Evolutionary conservation across 2,113 vertebrate genomes (phyloP).

Genomic region (Tupaia chinensis): DNA sequence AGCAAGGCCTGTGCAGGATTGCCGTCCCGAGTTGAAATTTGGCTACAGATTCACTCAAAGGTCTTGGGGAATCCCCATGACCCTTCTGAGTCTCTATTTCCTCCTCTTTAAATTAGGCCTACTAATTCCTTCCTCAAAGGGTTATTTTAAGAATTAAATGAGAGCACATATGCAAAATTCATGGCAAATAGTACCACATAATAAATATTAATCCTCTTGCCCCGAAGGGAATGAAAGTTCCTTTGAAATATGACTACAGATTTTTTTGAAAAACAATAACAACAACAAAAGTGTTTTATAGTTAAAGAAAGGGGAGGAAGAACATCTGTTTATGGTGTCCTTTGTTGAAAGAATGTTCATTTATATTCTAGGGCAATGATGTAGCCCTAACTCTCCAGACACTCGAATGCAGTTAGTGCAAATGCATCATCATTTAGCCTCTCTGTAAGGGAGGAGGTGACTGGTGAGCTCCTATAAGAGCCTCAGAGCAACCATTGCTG

Average conservation of each 20-base stretch:
- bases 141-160: constrained; percentile 53
- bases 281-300: constrained; percentile 59
- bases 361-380: constrained; percentile 58
- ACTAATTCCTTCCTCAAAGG: background rate
- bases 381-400: constrained; percentile 52
- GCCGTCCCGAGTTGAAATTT: background rate
- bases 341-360: constrained; percentile 65
- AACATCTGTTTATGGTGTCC: constrained; percentile 66
- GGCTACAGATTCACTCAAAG: background rate
- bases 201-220: constrained; percentile 44
- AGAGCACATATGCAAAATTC: constrained; percentile 24
- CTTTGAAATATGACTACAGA: constrained; percentile 48
- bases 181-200: background rate
- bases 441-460: background rate
- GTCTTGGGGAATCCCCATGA: background rate
- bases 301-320: constrained; percentile 42
- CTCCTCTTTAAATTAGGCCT: background rate
- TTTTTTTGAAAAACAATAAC: constrained; percentile 54
- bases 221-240: constrained; percentile 18
- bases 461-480: background rate
- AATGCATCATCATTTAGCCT: constrained; percentile 35
- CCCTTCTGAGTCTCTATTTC: background rate
- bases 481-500: background rate
- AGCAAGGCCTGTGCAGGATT: background rate
- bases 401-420: background rate